Evolutionary conservation across 2,888 invertebrate species (phyloP).

Genomic region (Hydroisotoma schaefferi): DNA sequence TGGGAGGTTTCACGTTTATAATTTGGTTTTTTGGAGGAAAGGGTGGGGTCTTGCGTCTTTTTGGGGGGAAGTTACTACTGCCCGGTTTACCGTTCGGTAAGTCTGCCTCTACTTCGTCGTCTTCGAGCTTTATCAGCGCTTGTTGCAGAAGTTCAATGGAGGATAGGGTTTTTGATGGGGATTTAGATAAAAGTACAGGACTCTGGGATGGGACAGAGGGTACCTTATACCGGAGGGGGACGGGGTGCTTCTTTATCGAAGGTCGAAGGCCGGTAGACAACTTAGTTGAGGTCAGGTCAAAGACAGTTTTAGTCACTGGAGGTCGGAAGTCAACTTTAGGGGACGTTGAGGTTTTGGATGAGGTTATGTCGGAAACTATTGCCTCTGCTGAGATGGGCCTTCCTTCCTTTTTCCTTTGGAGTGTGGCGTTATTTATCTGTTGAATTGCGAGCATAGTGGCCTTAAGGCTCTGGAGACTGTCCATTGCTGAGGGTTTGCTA

Average conservation of each 20-base stretch:
- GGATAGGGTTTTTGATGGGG: too few species aligned
- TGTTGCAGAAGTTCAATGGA: too few species aligned
- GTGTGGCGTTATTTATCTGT: conserved; percentile 29
- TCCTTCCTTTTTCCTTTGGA: conserved; percentile 16
- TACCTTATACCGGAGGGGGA: too few species aligned
- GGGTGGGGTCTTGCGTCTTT: background rate
- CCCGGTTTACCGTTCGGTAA: background rate
- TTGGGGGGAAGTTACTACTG: background rate
- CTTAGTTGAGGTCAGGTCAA: background rate
- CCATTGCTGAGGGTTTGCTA: conserved; percentile 7
- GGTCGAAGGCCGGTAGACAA: too few species aligned
- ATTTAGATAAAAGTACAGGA: too few species aligned
- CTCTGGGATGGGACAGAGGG: too few species aligned
- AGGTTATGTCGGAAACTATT: too few species aligned
- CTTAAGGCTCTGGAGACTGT: conserved; percentile 25
- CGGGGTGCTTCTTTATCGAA: background rate
- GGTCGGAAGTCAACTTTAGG: background rate
- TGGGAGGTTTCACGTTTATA: background rate
- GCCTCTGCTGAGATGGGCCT: conserved; percentile 10
- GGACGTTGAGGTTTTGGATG: too few species aligned
- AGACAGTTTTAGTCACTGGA: background rate
- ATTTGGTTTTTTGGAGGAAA: background rate
- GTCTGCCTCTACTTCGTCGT: conserved; percentile 11
- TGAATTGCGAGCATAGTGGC: conserved; percentile 35
- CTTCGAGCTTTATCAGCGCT: conserved; percentile 14